Base-by-base conservation (phyloP, 2,888 invertebrate species). In the Aporophyla lueneburgensis region DNA sequence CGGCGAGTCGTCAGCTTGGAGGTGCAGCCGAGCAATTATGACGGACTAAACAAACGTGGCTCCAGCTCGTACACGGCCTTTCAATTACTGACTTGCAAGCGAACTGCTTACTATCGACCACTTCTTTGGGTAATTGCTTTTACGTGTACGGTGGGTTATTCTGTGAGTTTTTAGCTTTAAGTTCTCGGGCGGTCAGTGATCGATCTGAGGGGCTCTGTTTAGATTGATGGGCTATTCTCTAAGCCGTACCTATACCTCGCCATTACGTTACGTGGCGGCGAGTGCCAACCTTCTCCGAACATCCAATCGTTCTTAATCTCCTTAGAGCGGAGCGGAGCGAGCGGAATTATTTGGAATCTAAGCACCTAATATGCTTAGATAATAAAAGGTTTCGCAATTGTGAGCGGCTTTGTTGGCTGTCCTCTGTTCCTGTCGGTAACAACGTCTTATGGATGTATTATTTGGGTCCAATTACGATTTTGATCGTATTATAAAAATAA, bases 261-360 rank as follows among this genome's bases (percentile, higher is more conserved):
- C 81, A 90, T 91, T 90, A 83, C 89, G 91, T 94, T 89, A 92
- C 86, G 89, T 89, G 91, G 92, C 91, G 92, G 91, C 90, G 91
- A 87, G 86, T 90, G 89, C 91, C 91, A 92, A 93, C 94, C 94
- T 95, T 94, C 94, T 93, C 87, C 91, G 94, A 94, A 96, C 94
- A 94, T 96, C 95, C 96, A 96, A 96, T 96, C 96, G 93, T 92
- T 95, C 92, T 94, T 96, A 96, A 96, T 96, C 96, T 96, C 94
- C 96, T 96, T 96, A 96, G 92, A 91, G 92, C 90, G 92, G 92
- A 91, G 92, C 90, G 92, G 91, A 93, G 91, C 93, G 91, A 91
- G 87, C 92, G 93, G 93, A 96, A 95, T 96, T 95, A 96, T 96
- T 95, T 94, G 93, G 93, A 92, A 90, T 93, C 93, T 92, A 93